Evolutionary conservation across 2,888 invertebrate species (phyloP).

Genomic region (Leucophenga montana): DNA sequence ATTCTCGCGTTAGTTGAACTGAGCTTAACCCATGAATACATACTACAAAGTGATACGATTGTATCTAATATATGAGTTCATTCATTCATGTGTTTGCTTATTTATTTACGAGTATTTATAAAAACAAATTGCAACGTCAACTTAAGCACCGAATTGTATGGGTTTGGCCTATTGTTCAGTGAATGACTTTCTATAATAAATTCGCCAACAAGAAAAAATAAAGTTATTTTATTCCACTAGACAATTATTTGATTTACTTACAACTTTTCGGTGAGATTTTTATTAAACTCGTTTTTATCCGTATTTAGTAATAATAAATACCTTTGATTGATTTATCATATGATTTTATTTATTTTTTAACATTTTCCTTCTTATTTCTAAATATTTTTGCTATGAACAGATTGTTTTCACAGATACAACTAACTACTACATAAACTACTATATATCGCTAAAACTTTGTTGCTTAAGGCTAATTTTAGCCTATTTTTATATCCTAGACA

Average conservation of each 20-base stretch:
- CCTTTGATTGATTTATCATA: neutral
- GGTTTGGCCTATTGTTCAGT: conserved; percentile 47
- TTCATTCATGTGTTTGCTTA: conserved; percentile 57
- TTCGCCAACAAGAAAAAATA: neutral
- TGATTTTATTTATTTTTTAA: conserved; percentile 2
- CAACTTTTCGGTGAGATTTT: too few relatives aligned
- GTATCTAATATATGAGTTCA: neutral
- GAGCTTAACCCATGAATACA: neutral
- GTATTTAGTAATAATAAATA: neutral
- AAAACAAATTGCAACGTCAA: conserved; percentile 63
- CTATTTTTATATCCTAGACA: conserved; percentile 3
- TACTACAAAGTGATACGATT: neutral
- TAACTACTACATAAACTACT: conserved; percentile 17
- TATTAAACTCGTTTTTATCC: too few relatives aligned
- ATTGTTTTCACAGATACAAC: conserved; percentile 2
- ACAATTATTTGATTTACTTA: too few relatives aligned
- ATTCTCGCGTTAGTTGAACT: neutral
- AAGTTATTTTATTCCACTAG: too few relatives aligned
- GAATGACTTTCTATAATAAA: conserved; percentile 2
- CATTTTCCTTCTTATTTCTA: neutral
- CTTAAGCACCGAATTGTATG: conserved; percentile 62
- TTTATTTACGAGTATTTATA: conserved; percentile 58
- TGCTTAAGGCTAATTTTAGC: conserved; percentile 1
- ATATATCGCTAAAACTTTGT: neutral
- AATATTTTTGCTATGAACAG: conserved; percentile 1